A percentile compares a stretch with the other conserved stretches of the same genome.
Evolutionary conservation across 1,140 invertebrate species (phyloP).

Genomic region (Physella acuta): DNA sequence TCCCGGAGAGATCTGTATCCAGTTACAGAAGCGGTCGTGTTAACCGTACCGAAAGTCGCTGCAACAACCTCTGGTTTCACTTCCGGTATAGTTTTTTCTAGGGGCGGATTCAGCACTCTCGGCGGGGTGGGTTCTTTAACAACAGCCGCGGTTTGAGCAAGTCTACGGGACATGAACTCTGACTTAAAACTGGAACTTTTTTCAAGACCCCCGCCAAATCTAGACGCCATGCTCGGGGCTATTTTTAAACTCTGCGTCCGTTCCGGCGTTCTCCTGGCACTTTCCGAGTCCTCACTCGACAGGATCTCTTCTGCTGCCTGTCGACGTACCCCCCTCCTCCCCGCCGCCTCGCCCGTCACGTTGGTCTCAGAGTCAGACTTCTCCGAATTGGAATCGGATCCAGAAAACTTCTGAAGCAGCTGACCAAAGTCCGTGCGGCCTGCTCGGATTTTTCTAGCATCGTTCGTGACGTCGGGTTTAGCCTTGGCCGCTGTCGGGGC

Average conservation of each 20-base stretch:
- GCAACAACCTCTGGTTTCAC: no score
- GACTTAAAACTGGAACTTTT: constrained; percentile 31
- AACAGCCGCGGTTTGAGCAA: background rate
- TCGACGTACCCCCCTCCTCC: background rate
- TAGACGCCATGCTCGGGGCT: background rate
- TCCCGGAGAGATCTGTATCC: no score
- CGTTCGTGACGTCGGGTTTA: background rate
- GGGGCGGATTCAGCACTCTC: no score
- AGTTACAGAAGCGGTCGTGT: no score
- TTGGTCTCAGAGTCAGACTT: constrained; percentile 18
- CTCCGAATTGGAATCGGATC: constrained; percentile 35
- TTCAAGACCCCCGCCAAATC: background rate
- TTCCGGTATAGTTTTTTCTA: no score
- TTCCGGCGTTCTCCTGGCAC: constrained; percentile 22
- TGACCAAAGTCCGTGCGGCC: constrained; percentile 27
- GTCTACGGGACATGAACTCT: constrained; percentile 26
- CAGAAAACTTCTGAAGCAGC: constrained; percentile 34
- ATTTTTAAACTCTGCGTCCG: constrained; percentile 27
- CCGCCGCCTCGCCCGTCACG: background rate
- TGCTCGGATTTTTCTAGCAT: background rate
- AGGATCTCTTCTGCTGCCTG: constrained; percentile 9
- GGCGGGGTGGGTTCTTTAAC: no score
- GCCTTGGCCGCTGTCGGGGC: background rate
- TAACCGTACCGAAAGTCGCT: no score
- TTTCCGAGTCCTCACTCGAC: constrained; percentile 29